Evolutionary conservation across 2,888 invertebrate species (phyloP).

Genomic region (Chromoteleia sp.): DNA sequence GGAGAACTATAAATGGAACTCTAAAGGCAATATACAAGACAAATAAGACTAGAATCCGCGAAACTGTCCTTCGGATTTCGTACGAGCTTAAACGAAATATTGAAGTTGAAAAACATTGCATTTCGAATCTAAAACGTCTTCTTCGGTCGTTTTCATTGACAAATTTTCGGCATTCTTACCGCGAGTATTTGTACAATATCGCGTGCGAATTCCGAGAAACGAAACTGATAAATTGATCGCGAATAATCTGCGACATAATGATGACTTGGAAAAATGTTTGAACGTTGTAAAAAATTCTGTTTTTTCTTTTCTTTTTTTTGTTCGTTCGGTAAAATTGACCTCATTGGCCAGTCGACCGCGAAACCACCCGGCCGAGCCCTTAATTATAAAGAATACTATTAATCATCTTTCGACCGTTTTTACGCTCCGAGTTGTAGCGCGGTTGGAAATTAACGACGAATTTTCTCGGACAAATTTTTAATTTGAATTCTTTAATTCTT

Average conservation of each 20-base stretch:
- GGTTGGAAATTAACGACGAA: slow-evolving; percentile 21
- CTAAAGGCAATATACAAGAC: no score
- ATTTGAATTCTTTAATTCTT: slow-evolving; percentile 15
- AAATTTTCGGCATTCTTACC: slow-evolving; percentile 11
- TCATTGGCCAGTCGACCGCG: slow-evolving; percentile 27
- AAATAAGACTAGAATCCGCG: no score
- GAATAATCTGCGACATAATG: slow-evolving; percentile 11
- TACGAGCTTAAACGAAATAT: no score
- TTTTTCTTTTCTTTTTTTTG: background rate
- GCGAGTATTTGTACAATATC: slow-evolving; percentile 33
- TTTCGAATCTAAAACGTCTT: background rate
- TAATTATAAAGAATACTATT: slow-evolving; percentile 57
- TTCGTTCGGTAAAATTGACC: slow-evolving; percentile 32
- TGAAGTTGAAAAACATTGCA: no score
- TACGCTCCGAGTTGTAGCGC: background rate
- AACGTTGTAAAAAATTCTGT: slow-evolving; percentile 2
- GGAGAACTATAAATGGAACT: no score
- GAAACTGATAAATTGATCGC: background rate
- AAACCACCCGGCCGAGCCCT: slow-evolving; percentile 25
- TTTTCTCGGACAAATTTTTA: slow-evolving; percentile 18
- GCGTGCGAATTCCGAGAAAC: slow-evolving; percentile 18
- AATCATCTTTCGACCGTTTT: slow-evolving; percentile 46
- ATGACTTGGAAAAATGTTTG: background rate
- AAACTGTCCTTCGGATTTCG: no score
- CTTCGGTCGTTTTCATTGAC: slow-evolving; percentile 9